Base-by-base conservation (phyloP, 1,140 invertebrate genomes). In the Trissolcus basalis region DNA sequence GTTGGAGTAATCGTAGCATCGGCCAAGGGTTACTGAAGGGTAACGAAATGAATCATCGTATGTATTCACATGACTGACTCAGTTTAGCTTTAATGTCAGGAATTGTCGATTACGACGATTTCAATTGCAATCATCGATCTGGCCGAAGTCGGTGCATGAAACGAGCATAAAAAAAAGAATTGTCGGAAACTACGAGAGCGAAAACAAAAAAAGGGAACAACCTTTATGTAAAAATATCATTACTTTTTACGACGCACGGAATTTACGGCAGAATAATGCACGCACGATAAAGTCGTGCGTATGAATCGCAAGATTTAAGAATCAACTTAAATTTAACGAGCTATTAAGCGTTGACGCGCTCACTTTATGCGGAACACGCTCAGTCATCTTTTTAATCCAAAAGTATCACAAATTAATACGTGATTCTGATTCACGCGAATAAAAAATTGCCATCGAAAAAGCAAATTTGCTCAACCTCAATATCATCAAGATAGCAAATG, bases 81-180 rank as follows among this genome's bases (percentile, higher is more conserved):
- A 56, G 68, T 72, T 73, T 72, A 75, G 74, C 64, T 82, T 80
- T 79, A 80, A 82, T 78, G 71, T 73, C 76, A 73, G 78, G 80
- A 83, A 81, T 81, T 70, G 60, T 79, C 76, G 72, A 80, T 82
- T 80, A 70, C 69, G 61, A 54, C 53, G 72, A 69, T 50, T 67
- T 45, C 54, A 65, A 73, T 72, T 68, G 63, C 59, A 72, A 72
- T 77, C 53, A 69, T 72, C 59, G 68, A 67, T 67, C 50, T 54
- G 50, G 54, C 13, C 32, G 33, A n/a, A 55, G 19, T 27, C 19
- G 19, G 19, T 27, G 19, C 19, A 27, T 27, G 19, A 27, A 27
- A 71, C 14, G 67, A 8, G 41, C 51, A 59, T 56, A 71, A 77
- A 77, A 70, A 74, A 39, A n/a, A 47, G 12, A 27, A 51, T 65